These are phyloP conservation scores for Galleria mellonella DNA, from an alignment of 1,140 invertebrate species.

Conservation along the genomic window DNA sequence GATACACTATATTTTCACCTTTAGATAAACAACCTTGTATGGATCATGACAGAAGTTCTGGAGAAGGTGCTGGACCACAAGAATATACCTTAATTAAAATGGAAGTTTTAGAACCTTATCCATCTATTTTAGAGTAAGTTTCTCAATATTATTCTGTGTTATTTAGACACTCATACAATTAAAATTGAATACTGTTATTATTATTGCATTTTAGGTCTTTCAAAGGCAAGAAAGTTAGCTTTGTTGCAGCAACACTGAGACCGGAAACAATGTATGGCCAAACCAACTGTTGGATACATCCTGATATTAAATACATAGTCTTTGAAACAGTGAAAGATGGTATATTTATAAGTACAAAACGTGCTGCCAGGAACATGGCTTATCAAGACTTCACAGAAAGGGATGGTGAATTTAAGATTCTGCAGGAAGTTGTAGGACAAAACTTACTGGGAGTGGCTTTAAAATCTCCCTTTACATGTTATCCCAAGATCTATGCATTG, in stretches of 20 bases:
- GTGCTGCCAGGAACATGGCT: conserved; percentile 95
- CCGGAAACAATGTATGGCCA: conserved; percentile 99
- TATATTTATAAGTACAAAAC: conserved; percentile 90
- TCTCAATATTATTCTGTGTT: conserved; percentile 4
- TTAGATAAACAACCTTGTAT: conserved; percentile 99
- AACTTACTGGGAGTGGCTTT: conserved; percentile 88
- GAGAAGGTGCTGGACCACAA: conserved; percentile 98
- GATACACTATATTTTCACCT: conserved; percentile 98
- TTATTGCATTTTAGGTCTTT: conserved; percentile 73
- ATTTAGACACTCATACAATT: too few relatives aligned
- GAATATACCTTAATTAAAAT: conserved; percentile 99
- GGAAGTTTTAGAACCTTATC: conserved; percentile 85
- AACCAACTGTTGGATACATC: conserved; percentile 98
- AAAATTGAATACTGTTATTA: too few relatives aligned
- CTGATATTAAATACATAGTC: conserved; percentile 95
- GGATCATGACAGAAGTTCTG: conserved; percentile 97
- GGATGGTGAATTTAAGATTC: conserved; percentile 85
- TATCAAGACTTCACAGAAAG: conserved; percentile 93
- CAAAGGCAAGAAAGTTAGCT: conserved; percentile 79
- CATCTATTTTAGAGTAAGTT: conserved; percentile 81
- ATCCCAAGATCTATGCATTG: conserved; percentile 92
- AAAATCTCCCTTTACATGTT: conserved; percentile 87
- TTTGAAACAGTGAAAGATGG: conserved; percentile 84
- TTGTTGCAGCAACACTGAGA: conserved; percentile 97
- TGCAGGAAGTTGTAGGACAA: conserved; percentile 83